These are phyloP conservation scores for Netelia melanura DNA, from an alignment of 2,888 invertebrate genomes.

Conservation along the genomic window DNA sequence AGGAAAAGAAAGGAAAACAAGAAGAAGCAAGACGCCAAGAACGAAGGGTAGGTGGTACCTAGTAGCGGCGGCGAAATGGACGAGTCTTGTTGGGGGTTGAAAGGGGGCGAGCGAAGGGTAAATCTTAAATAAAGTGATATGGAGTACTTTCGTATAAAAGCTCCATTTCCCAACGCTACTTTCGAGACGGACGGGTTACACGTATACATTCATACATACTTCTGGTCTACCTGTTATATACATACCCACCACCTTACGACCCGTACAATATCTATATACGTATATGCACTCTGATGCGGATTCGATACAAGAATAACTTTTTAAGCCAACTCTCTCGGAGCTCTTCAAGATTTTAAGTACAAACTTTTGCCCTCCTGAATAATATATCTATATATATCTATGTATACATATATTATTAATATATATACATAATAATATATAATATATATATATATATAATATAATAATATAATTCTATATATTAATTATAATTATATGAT, in stretches of 20 bases:
- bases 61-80: slow-evolving; percentile 83
- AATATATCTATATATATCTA: slow-evolving; percentile 3
- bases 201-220: slow-evolving; percentile 44
- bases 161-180: slow-evolving; percentile 81
- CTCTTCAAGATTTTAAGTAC: slow-evolving; percentile 26
- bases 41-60: slow-evolving; percentile 51
- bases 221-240: not conserved
- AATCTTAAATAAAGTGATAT: slow-evolving; percentile 85
- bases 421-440: too few relatives aligned
- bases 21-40: slow-evolving; percentile 47
- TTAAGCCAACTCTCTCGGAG: slow-evolving; percentile 19
- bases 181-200: slow-evolving; percentile 55
- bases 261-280: not conserved
- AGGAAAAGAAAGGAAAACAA: not conserved
- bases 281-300: slow-evolving; percentile 28
- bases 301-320: slow-evolving; percentile 54
- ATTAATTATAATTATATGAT: too few relatives aligned
- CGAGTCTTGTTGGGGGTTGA: slow-evolving; percentile 85
- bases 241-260: not conserved
- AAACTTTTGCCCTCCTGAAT: slow-evolving; percentile 14
- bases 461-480: too few relatives aligned
- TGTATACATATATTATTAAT: too few relatives aligned
- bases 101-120: slow-evolving; percentile 84
- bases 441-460: too few relatives aligned
- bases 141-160: slow-evolving; percentile 85